These are phyloP conservation scores for Noctua janthe DNA, from an alignment of 2,888 invertebrate genomes.

Conservation along the genomic window DNA sequence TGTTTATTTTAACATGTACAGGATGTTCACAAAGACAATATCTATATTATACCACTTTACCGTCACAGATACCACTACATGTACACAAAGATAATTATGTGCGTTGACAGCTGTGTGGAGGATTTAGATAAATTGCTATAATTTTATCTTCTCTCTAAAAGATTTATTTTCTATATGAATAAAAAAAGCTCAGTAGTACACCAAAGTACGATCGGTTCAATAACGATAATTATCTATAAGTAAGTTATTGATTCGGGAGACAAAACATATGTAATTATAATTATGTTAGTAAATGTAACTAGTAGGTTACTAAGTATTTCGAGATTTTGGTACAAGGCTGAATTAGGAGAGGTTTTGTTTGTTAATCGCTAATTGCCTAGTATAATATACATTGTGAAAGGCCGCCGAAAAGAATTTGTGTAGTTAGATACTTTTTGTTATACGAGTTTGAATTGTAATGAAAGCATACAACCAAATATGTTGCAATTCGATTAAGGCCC, in stretches of 20 bases:
- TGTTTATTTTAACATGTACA: background rate
- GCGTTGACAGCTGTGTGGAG: slow-evolving; percentile 16
- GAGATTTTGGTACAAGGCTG: slow-evolving; percentile 73
- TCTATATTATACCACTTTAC: background rate
- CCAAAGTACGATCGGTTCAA: slow-evolving; percentile 62
- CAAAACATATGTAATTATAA: slow-evolving; percentile 59
- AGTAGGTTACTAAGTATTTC: slow-evolving; percentile 50
- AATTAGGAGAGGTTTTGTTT: slow-evolving; percentile 68
- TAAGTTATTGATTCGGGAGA: slow-evolving; percentile 56
- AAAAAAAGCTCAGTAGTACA: slow-evolving; percentile 52
- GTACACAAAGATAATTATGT: background rate
- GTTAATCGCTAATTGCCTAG: slow-evolving; percentile 41
- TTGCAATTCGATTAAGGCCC: slow-evolving; percentile 25
- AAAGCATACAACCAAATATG: slow-evolving; percentile 15
- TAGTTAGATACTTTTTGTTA: slow-evolving; percentile 22
- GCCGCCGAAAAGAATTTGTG: slow-evolving; percentile 45
- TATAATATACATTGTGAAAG: slow-evolving; percentile 40
- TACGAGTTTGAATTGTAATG: slow-evolving; percentile 30
- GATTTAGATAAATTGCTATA: slow-evolving; percentile 13
- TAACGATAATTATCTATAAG: slow-evolving; percentile 54
- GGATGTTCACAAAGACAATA: background rate
- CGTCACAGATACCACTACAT: background rate
- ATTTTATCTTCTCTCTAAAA: slow-evolving; percentile 24
- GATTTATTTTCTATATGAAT: slow-evolving; percentile 36
- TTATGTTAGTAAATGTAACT: slow-evolving; percentile 48